A percentile compares a stretch with the other conserved stretches of the same genome.
Conservation (phyloP, 30 jellyfish, hydroid and myxozoan species). For the Pseudorhiza aurosa region DNA sequence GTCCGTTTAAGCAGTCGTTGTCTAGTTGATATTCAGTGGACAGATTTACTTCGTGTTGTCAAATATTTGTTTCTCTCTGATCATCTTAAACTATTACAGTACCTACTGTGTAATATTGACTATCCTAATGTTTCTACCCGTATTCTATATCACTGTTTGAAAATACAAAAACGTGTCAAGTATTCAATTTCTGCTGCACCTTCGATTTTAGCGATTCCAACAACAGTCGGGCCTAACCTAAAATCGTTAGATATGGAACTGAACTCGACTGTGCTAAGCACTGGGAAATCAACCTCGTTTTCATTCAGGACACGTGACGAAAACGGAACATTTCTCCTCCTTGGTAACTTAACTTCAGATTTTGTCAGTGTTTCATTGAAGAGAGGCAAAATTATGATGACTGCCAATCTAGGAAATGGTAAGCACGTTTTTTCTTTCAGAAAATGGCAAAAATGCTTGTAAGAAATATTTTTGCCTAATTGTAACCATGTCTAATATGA, state of each 20-base stretch:
- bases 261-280: slow-evolving; percentile 30
- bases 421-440: too few relatives aligned
- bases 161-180: too few relatives aligned
- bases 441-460: background rate
- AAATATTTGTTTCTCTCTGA: too few relatives aligned
- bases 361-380: slow-evolving; percentile 18
- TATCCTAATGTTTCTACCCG: too few relatives aligned
- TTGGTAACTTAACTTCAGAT: slow-evolving; percentile 32
- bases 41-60: too few relatives aligned
- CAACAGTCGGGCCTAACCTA: slow-evolving; percentile 33
- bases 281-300: slow-evolving; percentile 41
- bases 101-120: too few relatives aligned
- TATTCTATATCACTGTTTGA: background rate
- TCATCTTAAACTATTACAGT: too few relatives aligned
- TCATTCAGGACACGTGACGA: slow-evolving; percentile 52
- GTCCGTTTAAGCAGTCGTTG: too few relatives aligned
- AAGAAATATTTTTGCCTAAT: too few relatives aligned
- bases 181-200: too few relatives aligned
- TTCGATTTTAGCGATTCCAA: slow-evolving; percentile 31
- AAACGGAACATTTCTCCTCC: slow-evolving; percentile 18
- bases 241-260: slow-evolving; percentile 16
- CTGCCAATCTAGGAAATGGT: slow-evolving; percentile 51
- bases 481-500: too few relatives aligned
- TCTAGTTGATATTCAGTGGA: too few relatives aligned
- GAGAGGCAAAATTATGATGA: slow-evolving; percentile 5